Conservation (phyloP, 23 tunicate genomes). For the Ciona savignyi region DNA sequence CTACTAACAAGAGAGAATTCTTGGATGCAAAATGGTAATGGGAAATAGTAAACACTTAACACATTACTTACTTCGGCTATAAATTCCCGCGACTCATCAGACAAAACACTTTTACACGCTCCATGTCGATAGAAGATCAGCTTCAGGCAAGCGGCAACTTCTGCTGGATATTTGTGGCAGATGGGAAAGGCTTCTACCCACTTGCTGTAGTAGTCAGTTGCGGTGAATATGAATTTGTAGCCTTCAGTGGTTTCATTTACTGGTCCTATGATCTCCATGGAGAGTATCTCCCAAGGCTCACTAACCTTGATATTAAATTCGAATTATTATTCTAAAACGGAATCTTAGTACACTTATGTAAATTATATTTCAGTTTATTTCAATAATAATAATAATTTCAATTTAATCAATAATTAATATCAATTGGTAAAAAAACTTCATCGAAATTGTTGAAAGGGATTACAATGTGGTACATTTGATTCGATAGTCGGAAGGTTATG, state of each 20-base stretch:
- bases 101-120: conserved; percentile 53
- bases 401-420: too few species aligned
- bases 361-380: too few species aligned
- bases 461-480: too few species aligned
- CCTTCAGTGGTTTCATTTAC: conserved; percentile 58
- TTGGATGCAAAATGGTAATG: not conserved
- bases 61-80: conserved; percentile 11
- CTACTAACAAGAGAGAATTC: too few species aligned
- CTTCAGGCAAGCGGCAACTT: conserved; percentile 56
- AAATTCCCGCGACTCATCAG: conserved; percentile 36
- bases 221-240: conserved; percentile 53
- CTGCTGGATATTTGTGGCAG: conserved; percentile 56
- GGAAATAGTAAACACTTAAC: not conserved
- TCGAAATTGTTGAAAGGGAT: too few species aligned
- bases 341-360: too few species aligned
- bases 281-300: conserved; percentile 46
- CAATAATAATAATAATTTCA: too few species aligned
- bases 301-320: too few species aligned
- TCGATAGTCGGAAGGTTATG: too few species aligned
- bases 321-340: too few species aligned
- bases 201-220: conserved; percentile 51
- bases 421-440: too few species aligned
- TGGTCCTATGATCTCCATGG: conserved; percentile 53
- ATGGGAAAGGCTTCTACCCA: conserved; percentile 71
- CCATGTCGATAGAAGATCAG: conserved; percentile 53